phyloP scores from a whole-genome alignment of 2,113 vertebrate species.

The Mobula birostris region DNA sequence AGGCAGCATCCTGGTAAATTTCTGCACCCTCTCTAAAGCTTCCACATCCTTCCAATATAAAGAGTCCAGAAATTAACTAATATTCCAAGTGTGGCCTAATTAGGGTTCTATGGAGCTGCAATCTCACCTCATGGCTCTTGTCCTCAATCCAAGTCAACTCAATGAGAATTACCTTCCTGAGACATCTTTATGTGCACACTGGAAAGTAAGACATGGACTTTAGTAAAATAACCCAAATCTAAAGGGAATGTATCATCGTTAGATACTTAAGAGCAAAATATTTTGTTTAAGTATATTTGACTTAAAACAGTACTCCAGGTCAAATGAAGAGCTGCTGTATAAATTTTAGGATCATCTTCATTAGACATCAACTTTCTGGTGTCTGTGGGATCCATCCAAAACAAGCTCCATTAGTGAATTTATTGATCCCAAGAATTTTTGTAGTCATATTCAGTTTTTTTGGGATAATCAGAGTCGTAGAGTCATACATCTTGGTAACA shows the following conservation, averaged over 20 bases:
- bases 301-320: neutral
- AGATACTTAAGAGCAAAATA: neutral
- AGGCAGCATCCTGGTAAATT: too few relatives aligned
- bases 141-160: too few relatives aligned
- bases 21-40: too few relatives aligned
- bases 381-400: neutral
- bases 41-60: too few relatives aligned
- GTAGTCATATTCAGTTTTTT: neutral
- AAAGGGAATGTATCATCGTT: neutral
- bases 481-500: too few relatives aligned
- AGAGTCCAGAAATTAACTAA: too few relatives aligned
- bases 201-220: neutral
- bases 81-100: too few relatives aligned
- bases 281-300: neutral
- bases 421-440: neutral
- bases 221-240: neutral
- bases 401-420: neutral
- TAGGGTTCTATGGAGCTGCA: too few relatives aligned
- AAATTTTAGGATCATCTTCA: neutral
- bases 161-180: neutral
- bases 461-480: neutral
- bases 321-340: neutral
- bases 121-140: too few relatives aligned
- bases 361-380: neutral
- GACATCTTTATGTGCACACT: neutral